Base-by-base conservation (phyloP, 2,888 invertebrate genomes). In the Caenorhabditis drosophilae region DNA sequence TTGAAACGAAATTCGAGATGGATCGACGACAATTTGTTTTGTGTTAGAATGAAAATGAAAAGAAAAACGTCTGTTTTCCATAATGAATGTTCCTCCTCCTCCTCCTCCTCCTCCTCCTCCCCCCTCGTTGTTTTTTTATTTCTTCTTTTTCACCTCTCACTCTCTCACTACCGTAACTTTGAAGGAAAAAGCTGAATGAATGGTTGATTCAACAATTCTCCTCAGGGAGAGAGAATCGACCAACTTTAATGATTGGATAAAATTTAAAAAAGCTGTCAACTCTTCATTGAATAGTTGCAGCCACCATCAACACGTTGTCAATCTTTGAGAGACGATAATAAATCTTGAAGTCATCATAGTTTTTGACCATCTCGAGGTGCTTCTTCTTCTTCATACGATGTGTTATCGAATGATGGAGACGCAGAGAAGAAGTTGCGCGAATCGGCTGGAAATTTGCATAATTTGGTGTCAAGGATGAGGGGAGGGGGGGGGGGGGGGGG, bases 1-100 rank as follows among this genome's bases (percentile, higher is more conserved):
- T n/a, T n/a, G 16, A 36, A 36, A 36, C 40, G 40, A 40, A 40
- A 40, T 40, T 40, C 40, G 40, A 40, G 40, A 40, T 40, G 40
- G 20, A 40, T 40, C 18, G 40, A 18, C 40, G 20, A 40, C 40
- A 40, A 40, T 40, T 40, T 40, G 20, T 40, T 40, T 40, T 40
- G 40, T 20, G 20, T 16, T 40, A 31, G 31, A 31, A 31, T 9
- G 31, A 31, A 12, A 36, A 36, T 7, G 36, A 36, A 16, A 36
- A 36, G 16, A 36, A 36, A n/a, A 16, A 36, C 16, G 36, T 4
- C 15, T 36, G 36, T 7, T 12, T 31, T 31, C n/a, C n/a, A n/a
- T n/a, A 31, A 12, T 31, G 6, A 12, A 6, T 31, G 31, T 31
- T 9, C 6, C 31, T 31, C 31, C 31, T 31, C 31, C 31, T 31